Evolutionary conservation across 2,888 invertebrate genomes (phyloP), one percentile per base, ranked within the genome.

Genomic region (Cyrtodaria siliqua): DNA sequence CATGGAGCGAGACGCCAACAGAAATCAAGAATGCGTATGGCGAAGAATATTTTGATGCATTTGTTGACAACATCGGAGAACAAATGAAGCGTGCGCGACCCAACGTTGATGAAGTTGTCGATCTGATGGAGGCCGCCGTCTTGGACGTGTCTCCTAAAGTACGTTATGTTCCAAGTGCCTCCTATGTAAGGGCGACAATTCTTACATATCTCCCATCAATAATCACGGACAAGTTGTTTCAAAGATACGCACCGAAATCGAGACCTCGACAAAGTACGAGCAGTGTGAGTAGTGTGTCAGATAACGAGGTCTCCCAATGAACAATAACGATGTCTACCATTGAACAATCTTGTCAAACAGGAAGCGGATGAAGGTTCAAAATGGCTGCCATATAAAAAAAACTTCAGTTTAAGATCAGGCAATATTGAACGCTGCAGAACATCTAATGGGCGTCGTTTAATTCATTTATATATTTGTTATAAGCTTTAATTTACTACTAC

Each of bases 1-100:
- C 88, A 1, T 91, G 91, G 91, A 87, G 87, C 49, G 89, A 90
- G 67, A 89, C 90, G 0, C 90, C 90, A 18, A 84, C 86, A n/a
- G 90, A 89, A 40, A 84, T 91, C 18, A 87, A 88, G 63, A 85
- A 86, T 3, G 90, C 86, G 18, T 91, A 91, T 49, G 90, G 90
- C 6, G 90, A 90, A 44, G 89, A 88, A 70, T 91, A 91, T 72
- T 91, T 91, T 56, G 87, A 89, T 52, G 87, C 86, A 3, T 91
- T 91, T 71, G 71, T 89, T 23, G 70, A 84, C 53, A 88, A 85
- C 55, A 85, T 90, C 42, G 73, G 80, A 4, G 38, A 60, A n/a
- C 89, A 88, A 55, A 87, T 90, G 86, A 79, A 83, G 38, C 85
- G 87, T 6, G 90, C 90, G 0, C 84, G 86, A 16, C 81, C 85